Percentiles rank a stretch among this genome's conserved stretches.
These are phyloP conservation scores for Garra rufa DNA, from an alignment of 2,113 vertebrate genomes.

Conservation along the genomic window DNA sequence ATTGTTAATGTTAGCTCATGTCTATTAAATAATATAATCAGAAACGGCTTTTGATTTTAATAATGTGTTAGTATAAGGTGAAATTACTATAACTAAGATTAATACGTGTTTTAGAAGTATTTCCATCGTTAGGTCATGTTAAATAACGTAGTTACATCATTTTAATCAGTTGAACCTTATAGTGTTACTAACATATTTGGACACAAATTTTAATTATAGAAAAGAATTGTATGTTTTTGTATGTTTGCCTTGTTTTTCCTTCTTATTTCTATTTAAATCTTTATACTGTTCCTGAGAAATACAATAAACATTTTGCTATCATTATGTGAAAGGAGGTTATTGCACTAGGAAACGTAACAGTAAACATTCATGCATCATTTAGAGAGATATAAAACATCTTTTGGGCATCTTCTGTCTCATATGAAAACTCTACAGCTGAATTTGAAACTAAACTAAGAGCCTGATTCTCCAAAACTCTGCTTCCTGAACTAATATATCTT, in stretches of 20 bases:
- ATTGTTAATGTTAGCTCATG: too few relatives aligned
- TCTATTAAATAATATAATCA: too few relatives aligned
- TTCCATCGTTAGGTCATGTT: too few relatives aligned
- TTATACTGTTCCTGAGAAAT: not conserved
- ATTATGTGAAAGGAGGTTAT: not conserved
- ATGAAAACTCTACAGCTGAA: not conserved
- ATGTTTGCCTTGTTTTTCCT: not conserved
- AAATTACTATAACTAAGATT: too few relatives aligned
- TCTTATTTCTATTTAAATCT: not conserved
- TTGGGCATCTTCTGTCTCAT: not conserved
- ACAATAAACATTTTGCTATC: not conserved
- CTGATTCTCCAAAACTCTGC: not conserved
- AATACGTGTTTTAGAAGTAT: too few relatives aligned
- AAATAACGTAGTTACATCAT: too few relatives aligned
- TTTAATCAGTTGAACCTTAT: too few relatives aligned
- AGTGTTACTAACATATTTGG: not conserved
- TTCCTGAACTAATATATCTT: not conserved
- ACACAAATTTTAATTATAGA: not conserved
- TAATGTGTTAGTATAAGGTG: too few relatives aligned
- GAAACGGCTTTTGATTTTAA: too few relatives aligned
- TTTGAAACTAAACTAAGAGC: not conserved
- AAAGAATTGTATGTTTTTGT: not conserved
- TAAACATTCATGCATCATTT: conserved; percentile 1
- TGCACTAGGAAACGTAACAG: not conserved
- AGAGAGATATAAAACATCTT: not conserved